phyloP scores from a whole-genome alignment of 2,888 invertebrate species.

The Tenthredo scrophulariae region DNA sequence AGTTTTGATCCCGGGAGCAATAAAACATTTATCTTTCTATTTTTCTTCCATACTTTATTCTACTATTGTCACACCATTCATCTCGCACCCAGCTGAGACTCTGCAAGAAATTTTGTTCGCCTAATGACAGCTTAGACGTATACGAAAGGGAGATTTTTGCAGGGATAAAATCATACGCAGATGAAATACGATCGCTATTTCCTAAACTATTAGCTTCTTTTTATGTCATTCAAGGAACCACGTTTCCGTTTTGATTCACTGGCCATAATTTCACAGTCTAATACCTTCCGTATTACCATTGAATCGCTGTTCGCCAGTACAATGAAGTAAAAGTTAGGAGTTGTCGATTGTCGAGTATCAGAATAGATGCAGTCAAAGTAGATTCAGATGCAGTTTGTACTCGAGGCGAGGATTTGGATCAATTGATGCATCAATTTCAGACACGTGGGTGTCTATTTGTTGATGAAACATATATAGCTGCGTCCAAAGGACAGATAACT shows the following conservation, averaged over 20 bases:
- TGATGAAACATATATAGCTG: not conserved
- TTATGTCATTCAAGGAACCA: not conserved
- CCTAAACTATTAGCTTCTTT: not conserved
- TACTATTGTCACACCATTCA: not conserved
- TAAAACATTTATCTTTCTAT: not conserved
- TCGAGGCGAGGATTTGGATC: not conserved
- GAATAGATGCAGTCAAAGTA: not conserved
- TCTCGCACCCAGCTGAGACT: not conserved
- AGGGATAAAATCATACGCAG: not conserved
- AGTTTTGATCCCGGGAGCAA: slow-evolving; percentile 8
- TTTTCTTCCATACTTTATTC: not conserved
- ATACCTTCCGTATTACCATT: no score
- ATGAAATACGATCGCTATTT: not conserved
- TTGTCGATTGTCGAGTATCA: no score
- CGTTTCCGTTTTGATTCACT: no score
- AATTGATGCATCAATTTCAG: not conserved
- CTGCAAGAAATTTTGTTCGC: not conserved
- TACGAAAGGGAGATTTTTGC: not conserved
- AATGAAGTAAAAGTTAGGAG: no score
- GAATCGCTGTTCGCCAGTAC: no score
- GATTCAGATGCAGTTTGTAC: not conserved
- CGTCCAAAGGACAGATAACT: not conserved
- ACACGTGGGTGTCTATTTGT: not conserved
- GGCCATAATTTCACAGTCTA: no score
- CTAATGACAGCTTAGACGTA: not conserved